phyloP scores from a whole-genome alignment of 1,140 invertebrate genomes.

The Tyrophagus putrescentiae region DNA sequence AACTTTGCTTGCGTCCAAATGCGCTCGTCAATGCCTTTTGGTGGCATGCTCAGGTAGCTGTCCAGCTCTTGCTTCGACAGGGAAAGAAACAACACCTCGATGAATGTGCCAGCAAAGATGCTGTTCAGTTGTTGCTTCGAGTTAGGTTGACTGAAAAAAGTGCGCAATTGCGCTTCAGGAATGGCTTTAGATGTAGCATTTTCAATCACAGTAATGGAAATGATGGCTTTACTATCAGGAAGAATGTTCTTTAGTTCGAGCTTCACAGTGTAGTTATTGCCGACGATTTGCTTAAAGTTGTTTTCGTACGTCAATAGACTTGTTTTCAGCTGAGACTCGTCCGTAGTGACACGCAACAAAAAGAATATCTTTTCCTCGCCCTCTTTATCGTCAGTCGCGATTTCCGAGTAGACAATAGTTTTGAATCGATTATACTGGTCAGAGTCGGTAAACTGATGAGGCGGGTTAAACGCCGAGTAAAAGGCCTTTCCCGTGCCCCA shows the following conservation, averaged over 20 bases:
- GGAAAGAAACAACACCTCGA: slow-evolving; percentile 18
- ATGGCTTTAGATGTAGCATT: slow-evolving; percentile 19
- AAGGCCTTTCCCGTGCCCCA: slow-evolving; percentile 73
- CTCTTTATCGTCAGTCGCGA: background rate
- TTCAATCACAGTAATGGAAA: slow-evolving; percentile 21
- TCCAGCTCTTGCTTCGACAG: slow-evolving; percentile 48
- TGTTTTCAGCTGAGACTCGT: slow-evolving; percentile 21
- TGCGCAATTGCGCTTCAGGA: slow-evolving; percentile 16
- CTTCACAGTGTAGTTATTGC: slow-evolving; percentile 19
- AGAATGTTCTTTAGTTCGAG: slow-evolving; percentile 22
- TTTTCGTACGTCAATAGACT: slow-evolving; percentile 19
- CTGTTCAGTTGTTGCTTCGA: slow-evolving; percentile 21
- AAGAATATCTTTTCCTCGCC: slow-evolving; percentile 19
- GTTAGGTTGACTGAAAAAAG: slow-evolving; percentile 21
- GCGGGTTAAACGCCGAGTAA: slow-evolving; percentile 51
- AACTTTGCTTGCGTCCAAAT: slow-evolving; percentile 61
- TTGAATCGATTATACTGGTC: slow-evolving; percentile 23
- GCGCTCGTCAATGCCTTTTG: slow-evolving; percentile 44
- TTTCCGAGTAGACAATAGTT: slow-evolving; percentile 21
- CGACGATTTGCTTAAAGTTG: slow-evolving; percentile 23
- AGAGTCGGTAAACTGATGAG: slow-evolving; percentile 52
- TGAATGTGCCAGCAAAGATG: slow-evolving; percentile 18
- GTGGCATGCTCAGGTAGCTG: slow-evolving; percentile 74
- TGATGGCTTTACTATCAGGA: slow-evolving; percentile 22
- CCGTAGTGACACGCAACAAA: slow-evolving; percentile 9